phyloP scores from a whole-genome alignment of 2,888 invertebrate genomes.

The Apoda limacodes region DNA sequence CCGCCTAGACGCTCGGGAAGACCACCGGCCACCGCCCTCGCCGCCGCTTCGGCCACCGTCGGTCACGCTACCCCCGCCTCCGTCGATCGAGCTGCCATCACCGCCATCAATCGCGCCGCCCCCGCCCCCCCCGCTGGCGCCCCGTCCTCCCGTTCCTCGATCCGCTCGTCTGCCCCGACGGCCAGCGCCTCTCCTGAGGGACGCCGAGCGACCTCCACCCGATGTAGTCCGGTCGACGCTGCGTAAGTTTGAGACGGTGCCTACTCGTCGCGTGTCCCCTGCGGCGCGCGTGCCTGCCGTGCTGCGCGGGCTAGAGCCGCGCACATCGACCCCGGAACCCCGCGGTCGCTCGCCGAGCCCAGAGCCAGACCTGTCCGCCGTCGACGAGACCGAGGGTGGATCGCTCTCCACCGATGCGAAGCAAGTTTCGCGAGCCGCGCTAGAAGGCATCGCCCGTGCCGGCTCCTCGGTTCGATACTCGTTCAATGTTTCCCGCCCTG shows the following conservation, averaged over 20 bases:
- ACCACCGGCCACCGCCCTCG: constrained; percentile 57
- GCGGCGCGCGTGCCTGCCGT: constrained; percentile 59
- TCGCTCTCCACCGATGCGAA: constrained; percentile 34
- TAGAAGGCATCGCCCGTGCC: constrained; percentile 75
- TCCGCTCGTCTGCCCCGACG: constrained; percentile 44
- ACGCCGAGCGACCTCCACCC: constrained; percentile 86
- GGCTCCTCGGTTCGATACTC: constrained; percentile 75
- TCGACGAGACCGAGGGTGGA: constrained; percentile 29
- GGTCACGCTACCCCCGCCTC: constrained; percentile 69
- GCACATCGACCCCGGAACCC: constrained; percentile 42
- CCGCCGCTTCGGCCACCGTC: constrained; percentile 72
- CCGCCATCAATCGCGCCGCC: constrained; percentile 71
- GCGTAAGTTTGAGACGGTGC: constrained; percentile 82
- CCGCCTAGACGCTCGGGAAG: constrained; percentile 71
- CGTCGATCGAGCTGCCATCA: constrained; percentile 80
- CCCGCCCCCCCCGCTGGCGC: constrained; percentile 38
- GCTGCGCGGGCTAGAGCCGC: constrained; percentile 40
- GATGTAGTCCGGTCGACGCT: constrained; percentile 90
- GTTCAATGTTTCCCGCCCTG: constrained; percentile 52
- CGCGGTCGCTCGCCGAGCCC: constrained; percentile 33
- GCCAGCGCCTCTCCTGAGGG: constrained; percentile 75
- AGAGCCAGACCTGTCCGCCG: constrained; percentile 30
- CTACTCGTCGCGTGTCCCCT: constrained; percentile 65
- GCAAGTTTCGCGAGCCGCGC: constrained; percentile 67
- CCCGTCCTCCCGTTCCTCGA: constrained; percentile 60